Base-by-base conservation (phyloP, 2,888 invertebrate genomes). In the Plebejus anna region DNA sequence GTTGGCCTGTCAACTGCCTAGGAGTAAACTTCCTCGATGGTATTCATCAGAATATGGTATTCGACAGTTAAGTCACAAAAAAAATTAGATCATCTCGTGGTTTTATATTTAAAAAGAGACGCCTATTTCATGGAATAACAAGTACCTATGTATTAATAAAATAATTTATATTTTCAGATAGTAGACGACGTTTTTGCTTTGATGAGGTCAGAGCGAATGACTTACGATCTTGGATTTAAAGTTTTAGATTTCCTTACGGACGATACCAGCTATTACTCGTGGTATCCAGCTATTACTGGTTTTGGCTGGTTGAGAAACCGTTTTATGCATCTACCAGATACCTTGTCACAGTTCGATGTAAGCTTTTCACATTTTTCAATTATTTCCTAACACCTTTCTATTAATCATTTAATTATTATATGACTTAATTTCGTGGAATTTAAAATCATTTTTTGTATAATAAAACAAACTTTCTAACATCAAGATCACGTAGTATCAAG, bases 121-220 rank as follows among this genome's bases (percentile, higher is more conserved):
- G 7, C 9, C 42, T 42, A 42, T 7, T 42, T 2, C 7, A 42
- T 42, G 7, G 42, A 6, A 42, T 42, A 9, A 7, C 42, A 42
- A 42, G 42, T 42, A 22, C 22, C 22, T 22, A 42, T 42, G 28
- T 1, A 75, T 7, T 38, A 75, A 61, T 70, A 61, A 28, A 28
- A 61, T 28, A 1, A 28, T 38, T 38, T 1, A 13, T 61, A 36
- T 78, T 81, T 87, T 55, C 80, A 94, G 94, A 94, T 94, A 16
- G 92, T 93, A 0, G 92, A 93, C 32, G 94, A 94, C 51, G 88
- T 92, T 0, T 94, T 94, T 76, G 92, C 92, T 0, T 79, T 94
- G 5, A 92, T 89, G 90, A 88, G 93, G 11, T 88, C 94, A 0
- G 88, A 84, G 28, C 84, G 81, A 13, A 82, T 94, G 75, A 77